Evolutionary conservation across 2,888 invertebrate species (phyloP), one percentile per base, ranked within the genome.

Genomic region (Dasysyrphus albostriatus): DNA sequence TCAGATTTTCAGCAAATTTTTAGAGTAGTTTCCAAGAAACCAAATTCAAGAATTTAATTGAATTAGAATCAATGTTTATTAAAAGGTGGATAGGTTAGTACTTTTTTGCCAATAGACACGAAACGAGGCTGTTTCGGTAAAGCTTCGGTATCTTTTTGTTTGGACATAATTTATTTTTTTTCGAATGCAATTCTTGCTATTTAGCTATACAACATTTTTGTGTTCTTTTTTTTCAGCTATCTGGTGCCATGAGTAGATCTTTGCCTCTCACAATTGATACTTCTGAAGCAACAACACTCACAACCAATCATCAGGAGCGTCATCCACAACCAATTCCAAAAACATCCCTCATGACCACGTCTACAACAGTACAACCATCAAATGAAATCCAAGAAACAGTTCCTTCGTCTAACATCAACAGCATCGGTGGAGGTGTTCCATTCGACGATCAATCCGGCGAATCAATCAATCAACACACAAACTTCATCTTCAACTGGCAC

Each of bases 201-300:
- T n/a, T 2, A 32, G 5, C 1, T 3, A 16, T 9, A 12, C 0
- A 5, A 16, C 3, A 12, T 76, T 69, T 54, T 32, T 37, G 69
- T 32, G 70, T 24, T 61, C 37, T 37, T 87, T 78, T 49, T 16
- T 77, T 67, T 59, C 88, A 92, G 91, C 88, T 91, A 34, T 92
- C 91, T 54, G 92, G 92, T n/a, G 88, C 90, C 83, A 92, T 91
- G 92, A 91, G 91, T 19, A 91, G 91, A 59, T 92, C 92, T 42
- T 89, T 91, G 61, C 92, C 92, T 39, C 89, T 93, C 5, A 90
- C 90, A 51, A 92, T 93, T 88, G 91, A 93, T 82, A 93, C 93
- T 51, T 89, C 90, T 14, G 90, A 90, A 72, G 91, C 91, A 5
- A 88, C 88, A 47, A 75, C 54, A 5, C 32, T 49, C 5, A 9